These are phyloP conservation scores for Vombatus ursinus DNA, from an alignment of 2,113 vertebrate species.

Conservation along the genomic window DNA sequence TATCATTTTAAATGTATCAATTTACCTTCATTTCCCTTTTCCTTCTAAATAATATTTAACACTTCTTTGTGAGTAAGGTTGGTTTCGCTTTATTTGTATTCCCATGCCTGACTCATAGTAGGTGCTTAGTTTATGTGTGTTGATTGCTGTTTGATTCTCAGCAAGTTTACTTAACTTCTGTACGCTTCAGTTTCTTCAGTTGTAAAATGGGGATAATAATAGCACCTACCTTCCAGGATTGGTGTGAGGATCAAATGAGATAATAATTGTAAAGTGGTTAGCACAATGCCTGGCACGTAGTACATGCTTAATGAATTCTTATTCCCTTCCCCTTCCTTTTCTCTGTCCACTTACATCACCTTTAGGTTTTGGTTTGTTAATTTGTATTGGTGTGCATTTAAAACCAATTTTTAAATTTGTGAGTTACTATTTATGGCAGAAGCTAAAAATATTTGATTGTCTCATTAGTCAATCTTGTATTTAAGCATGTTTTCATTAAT, in stretches of 20 bases:
- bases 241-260: neutral
- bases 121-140: neutral
- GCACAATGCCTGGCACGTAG: neutral
- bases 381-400: neutral
- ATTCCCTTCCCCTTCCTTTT: neutral
- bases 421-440: neutral
- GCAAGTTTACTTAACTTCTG: neutral
- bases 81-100: neutral
- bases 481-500: neutral
- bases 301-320: neutral
- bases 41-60: constrained; percentile 33
- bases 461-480: neutral
- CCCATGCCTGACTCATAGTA: neutral
- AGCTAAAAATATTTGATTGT: neutral
- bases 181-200: neutral
- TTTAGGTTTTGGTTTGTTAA: constrained; percentile 64
- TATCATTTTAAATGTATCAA: constrained; percentile 56
- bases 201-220: neutral
- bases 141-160: neutral
- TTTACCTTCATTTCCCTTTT: constrained; percentile 46
- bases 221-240: neutral
- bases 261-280: neutral
- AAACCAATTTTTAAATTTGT: constrained; percentile 26
- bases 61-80: neutral
- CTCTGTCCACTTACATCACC: constrained; percentile 37